Percentiles rank a stretch among this genome's conserved stretches.
Conservation (phyloP, 2,797 vertebrate genomes). For the Danio kyathit region DNA sequence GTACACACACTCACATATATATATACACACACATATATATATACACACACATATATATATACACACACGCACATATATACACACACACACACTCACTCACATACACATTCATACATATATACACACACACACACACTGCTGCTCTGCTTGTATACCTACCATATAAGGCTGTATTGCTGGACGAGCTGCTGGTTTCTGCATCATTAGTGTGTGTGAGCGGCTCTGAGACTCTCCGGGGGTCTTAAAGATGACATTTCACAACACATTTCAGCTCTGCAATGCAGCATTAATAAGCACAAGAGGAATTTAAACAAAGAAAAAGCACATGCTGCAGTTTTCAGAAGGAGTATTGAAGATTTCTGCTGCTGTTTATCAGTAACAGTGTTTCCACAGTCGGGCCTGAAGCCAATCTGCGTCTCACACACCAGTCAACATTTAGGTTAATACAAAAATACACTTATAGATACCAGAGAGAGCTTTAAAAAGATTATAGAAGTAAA, state of each 20-base stretch:
- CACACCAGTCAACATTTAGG: no score
- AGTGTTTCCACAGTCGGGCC: no score
- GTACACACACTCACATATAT: no score
- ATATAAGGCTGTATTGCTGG: slow-evolving; percentile 42
- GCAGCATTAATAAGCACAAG: neutral
- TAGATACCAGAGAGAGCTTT: no score
- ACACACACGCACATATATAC: no score
- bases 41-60: no score
- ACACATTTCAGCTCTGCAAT: neutral
- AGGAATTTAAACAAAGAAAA: neutral
- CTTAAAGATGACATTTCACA: slow-evolving; percentile 8
- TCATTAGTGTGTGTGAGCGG: neutral
- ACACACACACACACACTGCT: neutral
- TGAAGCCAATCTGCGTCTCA: no score
- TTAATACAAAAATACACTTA: no score
- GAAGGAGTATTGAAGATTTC: neutral
- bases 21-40: no score
- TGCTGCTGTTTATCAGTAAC: no score
- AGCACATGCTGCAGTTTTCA: neutral
- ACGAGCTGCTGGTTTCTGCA: neutral
- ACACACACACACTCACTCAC: no score
- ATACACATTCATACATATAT: neutral
- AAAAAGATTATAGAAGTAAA: neutral
- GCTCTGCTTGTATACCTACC: slow-evolving; percentile 19
- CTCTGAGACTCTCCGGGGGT: neutral